Evolutionary conservation across 37 sponge, comb jelly and placozoan species (phyloP), one percentile per base, ranked within the genome.

Genomic region (Crambe crambe): DNA sequence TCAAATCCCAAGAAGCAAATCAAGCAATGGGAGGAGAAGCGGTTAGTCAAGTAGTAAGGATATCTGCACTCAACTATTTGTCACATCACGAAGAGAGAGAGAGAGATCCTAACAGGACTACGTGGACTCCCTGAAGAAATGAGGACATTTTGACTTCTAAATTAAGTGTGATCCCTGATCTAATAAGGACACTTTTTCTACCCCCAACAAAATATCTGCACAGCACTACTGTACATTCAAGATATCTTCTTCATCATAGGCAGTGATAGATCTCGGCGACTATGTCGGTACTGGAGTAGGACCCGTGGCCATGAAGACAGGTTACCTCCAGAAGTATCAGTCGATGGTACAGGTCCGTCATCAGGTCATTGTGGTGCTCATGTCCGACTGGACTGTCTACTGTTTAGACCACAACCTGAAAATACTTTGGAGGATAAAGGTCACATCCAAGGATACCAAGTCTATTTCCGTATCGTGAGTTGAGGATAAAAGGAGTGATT

Each of bases 321-420:
- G 90, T 20, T 90, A 60, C 73, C 72, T 85, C 1, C 51, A 58
- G 56, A 42, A 51, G 34, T 90, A 90, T 77, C 76, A 85, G 65
- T 81, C 80, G 72, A 90, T 90, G 90, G 39, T 85, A n/a, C 90
- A 90, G 68, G 40, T 90, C 22, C 68, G 90, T 35, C 44, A 78
- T 27, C 90, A 84, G 77, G 81, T 81, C 29, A 40, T 91, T 21
- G 83, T 61, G 0, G 84, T 91, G 51, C 80, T 91, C 26, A 63
- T 67, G 23, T 83, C 87, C 40, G 91, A 91, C 66, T 91, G 87
- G 87, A 83, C 80, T 10, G 87, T 91, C 20, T 56, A 79, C 64
- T 83, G 87, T 47, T 56, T 86, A 32, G 58, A 77, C 57, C 84
- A 85, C 31, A n/a, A 72, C 29, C 72, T 90, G 47, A 85, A 86